phyloP scores from a whole-genome alignment of 2,113 vertebrate genomes.

The Rhineura floridana region DNA sequence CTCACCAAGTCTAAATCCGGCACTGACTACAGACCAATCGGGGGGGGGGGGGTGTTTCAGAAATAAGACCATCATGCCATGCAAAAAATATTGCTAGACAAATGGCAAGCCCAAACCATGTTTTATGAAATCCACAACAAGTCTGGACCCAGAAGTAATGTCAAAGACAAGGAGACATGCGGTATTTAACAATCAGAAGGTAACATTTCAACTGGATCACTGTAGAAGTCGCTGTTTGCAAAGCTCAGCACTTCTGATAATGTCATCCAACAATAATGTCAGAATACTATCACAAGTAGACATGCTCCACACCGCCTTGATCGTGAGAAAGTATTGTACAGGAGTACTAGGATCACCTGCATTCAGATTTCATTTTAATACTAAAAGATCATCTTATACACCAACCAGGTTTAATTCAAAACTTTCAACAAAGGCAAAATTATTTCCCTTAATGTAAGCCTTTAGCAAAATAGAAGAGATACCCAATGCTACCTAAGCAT shows the following conservation, averaged over 20 bases:
- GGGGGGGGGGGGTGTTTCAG: not conserved
- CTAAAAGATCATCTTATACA: not conserved
- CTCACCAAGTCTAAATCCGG: too few species aligned
- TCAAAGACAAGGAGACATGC: not conserved
- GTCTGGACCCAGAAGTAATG: not conserved
- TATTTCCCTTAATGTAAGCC: slow-evolving; percentile 28
- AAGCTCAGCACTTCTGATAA: not conserved
- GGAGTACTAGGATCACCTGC: not conserved
- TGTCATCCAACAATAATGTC: not conserved
- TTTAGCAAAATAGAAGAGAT: slow-evolving; percentile 41
- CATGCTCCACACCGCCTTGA: not conserved
- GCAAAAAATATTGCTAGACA: not conserved
- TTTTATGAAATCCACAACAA: not conserved
- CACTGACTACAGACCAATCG: not conserved
- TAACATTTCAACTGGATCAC: not conserved
- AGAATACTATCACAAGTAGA: not conserved
- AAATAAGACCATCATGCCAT: not conserved
- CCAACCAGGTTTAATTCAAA: slow-evolving; percentile 21
- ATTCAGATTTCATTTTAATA: slow-evolving; percentile 30
- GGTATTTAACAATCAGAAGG: not conserved
- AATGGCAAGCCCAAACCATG: not conserved
- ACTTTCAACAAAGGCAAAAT: slow-evolving; percentile 35
- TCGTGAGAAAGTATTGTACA: not conserved
- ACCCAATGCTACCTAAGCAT: not conserved
- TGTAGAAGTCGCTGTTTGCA: not conserved